These are phyloP conservation scores for Alentia gelatinosa DNA, from an alignment of 2,888 invertebrate genomes.

Conservation along the genomic window DNA sequence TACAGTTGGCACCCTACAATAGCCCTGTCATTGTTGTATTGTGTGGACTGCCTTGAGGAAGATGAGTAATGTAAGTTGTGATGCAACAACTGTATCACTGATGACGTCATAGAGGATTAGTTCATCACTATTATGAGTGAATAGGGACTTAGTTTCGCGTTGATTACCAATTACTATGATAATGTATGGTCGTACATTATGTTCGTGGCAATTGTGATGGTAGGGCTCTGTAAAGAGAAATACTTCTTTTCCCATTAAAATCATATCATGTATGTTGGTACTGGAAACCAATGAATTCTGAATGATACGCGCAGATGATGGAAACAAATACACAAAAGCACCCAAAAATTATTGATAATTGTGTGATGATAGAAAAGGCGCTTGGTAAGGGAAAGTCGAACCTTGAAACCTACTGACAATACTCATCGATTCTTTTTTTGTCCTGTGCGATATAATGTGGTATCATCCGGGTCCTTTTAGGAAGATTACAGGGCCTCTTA, in stretches of 20 bases:
- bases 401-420: conserved; percentile 45
- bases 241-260: not conserved
- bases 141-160: not conserved
- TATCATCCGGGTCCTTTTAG: not conserved
- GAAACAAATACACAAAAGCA: not conserved
- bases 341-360: not conserved
- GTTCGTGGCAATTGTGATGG: not conserved
- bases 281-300: not conserved
- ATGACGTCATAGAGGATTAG: not conserved
- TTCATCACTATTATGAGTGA: not conserved
- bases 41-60: not conserved
- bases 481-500: not conserved
- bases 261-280: conserved; percentile 41
- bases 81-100: not conserved
- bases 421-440: conserved; percentile 46
- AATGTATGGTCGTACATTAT: not conserved
- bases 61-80: not conserved
- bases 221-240: not conserved
- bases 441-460: conserved; percentile 32
- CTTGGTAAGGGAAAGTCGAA: not conserved
- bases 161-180: not conserved
- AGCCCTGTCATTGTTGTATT: too few relatives aligned
- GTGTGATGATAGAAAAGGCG: not conserved
- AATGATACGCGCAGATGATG: not conserved
- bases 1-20: too few relatives aligned